These are phyloP conservation scores for Onychostruthus taczanowskii DNA, from an alignment of 2,113 vertebrate species.

Conservation along the genomic window DNA sequence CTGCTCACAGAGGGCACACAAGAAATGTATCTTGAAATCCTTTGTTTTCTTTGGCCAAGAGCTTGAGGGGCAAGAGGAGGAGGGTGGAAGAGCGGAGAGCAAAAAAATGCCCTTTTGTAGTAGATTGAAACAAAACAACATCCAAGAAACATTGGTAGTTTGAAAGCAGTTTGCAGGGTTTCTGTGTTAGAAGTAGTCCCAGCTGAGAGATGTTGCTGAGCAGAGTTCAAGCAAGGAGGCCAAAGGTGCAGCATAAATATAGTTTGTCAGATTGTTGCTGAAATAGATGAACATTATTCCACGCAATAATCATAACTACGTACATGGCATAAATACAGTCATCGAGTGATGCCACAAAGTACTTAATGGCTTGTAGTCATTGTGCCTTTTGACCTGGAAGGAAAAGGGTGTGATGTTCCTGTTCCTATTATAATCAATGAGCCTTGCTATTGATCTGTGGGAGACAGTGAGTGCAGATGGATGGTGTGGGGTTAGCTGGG, in stretches of 20 bases:
- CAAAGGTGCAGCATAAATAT: constrained; percentile 61
- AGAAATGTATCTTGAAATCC: background rate
- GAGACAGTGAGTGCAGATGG: background rate
- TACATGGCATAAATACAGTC: background rate
- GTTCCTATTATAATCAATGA: constrained; percentile 2
- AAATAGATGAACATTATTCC: constrained; percentile 40
- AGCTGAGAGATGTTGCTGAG: constrained; percentile 47
- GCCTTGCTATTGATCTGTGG: constrained; percentile 31
- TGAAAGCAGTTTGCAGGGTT: constrained; percentile 31
- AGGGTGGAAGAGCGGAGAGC: background rate
- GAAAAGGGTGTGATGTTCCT: background rate
- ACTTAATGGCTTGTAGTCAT: constrained; percentile 16
- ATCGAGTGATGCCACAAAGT: background rate
- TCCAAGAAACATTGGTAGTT: constrained; percentile 16
- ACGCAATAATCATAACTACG: background rate
- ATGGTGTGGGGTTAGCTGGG: background rate
- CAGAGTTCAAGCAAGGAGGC: constrained; percentile 61
- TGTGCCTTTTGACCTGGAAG: constrained; percentile 43
- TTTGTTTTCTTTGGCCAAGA: background rate
- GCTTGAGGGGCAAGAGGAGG: background rate
- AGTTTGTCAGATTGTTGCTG: constrained; percentile 48
- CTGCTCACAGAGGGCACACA: background rate
- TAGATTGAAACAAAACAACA: constrained; percentile 22
- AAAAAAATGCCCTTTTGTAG: constrained; percentile 28
- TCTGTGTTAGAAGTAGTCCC: constrained; percentile 47